phyloP scores from a whole-genome alignment of 2,888 invertebrate genomes.

The Ctenicera cuprea region DNA sequence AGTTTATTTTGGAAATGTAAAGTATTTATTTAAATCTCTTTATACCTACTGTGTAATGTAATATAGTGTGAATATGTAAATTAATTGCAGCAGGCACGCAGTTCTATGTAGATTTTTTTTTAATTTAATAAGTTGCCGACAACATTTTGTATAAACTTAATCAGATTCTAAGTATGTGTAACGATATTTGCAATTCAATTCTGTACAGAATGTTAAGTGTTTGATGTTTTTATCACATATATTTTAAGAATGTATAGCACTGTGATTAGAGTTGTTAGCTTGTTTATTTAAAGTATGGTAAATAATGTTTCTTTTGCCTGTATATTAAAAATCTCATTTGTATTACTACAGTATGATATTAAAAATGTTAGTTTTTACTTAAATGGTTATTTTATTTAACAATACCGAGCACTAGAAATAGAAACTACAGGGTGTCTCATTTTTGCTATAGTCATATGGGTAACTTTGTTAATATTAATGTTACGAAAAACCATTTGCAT shows the following conservation, averaged over 20 bases:
- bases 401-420: too few species aligned
- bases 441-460: too few species aligned
- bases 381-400: neutral
- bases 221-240: constrained; percentile 64
- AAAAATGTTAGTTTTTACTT: constrained; percentile 66
- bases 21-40: constrained; percentile 49
- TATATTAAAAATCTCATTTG: constrained; percentile 64
- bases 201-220: constrained; percentile 61
- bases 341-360: constrained; percentile 61
- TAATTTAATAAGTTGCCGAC: constrained; percentile 16
- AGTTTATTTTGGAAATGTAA: constrained; percentile 48
- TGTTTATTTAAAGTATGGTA: constrained; percentile 55
- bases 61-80: constrained; percentile 53
- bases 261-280: constrained; percentile 68
- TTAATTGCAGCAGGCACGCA: constrained; percentile 21
- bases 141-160: constrained; percentile 32
- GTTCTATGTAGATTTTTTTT: constrained; percentile 35
- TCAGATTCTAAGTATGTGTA: constrained; percentile 33
- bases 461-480: too few species aligned
- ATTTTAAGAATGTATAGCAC: constrained; percentile 65
- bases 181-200: constrained; percentile 26
- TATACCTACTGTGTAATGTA: constrained; percentile 42
- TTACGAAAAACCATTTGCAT: too few species aligned
- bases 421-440: too few species aligned
- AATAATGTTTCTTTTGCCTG: constrained; percentile 57